Evolutionary conservation across 2,888 invertebrate species (phyloP).

Genomic region (Xanthia icteritia): DNA sequence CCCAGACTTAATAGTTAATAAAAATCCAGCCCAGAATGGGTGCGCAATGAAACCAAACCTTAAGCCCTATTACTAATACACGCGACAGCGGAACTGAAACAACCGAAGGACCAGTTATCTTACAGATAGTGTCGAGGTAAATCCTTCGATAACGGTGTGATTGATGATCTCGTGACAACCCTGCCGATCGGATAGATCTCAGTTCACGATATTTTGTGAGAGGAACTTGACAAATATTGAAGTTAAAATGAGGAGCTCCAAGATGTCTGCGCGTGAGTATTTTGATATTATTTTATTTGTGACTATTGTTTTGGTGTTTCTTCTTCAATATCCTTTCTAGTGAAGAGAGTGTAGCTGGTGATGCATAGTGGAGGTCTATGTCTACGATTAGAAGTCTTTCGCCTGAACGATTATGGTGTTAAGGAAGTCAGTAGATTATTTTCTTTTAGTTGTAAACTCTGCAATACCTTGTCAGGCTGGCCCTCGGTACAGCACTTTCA

Average conservation of each 20-base stretch:
- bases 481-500: too few species aligned
- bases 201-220: constrained; percentile 46
- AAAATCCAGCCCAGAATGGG: too few species aligned
- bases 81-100: constrained; percentile 42
- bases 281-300: neutral
- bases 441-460: too few species aligned
- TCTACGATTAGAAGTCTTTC: too few species aligned
- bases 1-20: too few species aligned
- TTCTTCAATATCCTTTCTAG: too few species aligned
- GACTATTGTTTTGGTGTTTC: neutral
- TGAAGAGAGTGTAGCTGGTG: too few species aligned
- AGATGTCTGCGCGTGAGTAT: constrained; percentile 60
- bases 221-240: constrained; percentile 43
- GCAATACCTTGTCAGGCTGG: too few species aligned
- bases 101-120: constrained; percentile 61
- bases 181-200: constrained; percentile 30
- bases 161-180: constrained; percentile 55
- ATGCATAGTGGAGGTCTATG: too few species aligned
- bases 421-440: too few species aligned
- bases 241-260: constrained; percentile 60
- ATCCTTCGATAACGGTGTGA: constrained; percentile 56
- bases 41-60: constrained; percentile 39
- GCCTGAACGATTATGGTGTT: too few species aligned
- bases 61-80: constrained; percentile 44
- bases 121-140: constrained; percentile 62